These are phyloP conservation scores for Aricia artaxerxes DNA, from an alignment of 2,888 invertebrate genomes.

Conservation along the genomic window DNA sequence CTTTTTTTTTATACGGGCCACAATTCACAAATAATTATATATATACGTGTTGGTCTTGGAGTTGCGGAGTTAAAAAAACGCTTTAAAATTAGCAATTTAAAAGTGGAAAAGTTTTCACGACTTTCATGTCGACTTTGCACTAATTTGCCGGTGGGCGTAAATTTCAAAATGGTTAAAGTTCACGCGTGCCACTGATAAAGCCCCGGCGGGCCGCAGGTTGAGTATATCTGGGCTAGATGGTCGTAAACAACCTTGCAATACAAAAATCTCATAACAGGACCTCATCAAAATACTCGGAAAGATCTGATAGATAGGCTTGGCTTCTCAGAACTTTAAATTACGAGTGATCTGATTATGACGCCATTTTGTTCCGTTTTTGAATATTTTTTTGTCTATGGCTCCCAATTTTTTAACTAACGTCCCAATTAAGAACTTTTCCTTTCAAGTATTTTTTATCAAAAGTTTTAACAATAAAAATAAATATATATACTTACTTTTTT, in stretches of 20 bases:
- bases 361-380: constrained; percentile 34
- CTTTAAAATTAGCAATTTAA: too few relatives aligned
- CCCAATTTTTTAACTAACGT: neutral
- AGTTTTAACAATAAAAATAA: neutral
- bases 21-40: too few relatives aligned
- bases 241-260: constrained; percentile 34
- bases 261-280: constrained; percentile 29
- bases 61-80: too few relatives aligned
- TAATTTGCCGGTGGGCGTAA: too few relatives aligned
- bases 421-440: too few relatives aligned
- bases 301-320: constrained; percentile 45
- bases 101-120: too few relatives aligned
- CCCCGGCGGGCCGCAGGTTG: too few relatives aligned
- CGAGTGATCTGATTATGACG: constrained; percentile 40
- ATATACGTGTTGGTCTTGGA: too few relatives aligned
- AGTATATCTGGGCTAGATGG: constrained; percentile 32
- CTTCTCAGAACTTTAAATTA: constrained; percentile 44
- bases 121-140: too few relatives aligned
- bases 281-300: constrained; percentile 46
- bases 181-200: too few relatives aligned
- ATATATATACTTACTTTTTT: neutral
- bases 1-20: too few relatives aligned
- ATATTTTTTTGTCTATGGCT: constrained; percentile 5
- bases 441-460: neutral
- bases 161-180: too few relatives aligned